These are phyloP conservation scores for Ascaphus truei DNA, from an alignment of 2,113 vertebrate genomes.

Conservation along the genomic window DNA sequence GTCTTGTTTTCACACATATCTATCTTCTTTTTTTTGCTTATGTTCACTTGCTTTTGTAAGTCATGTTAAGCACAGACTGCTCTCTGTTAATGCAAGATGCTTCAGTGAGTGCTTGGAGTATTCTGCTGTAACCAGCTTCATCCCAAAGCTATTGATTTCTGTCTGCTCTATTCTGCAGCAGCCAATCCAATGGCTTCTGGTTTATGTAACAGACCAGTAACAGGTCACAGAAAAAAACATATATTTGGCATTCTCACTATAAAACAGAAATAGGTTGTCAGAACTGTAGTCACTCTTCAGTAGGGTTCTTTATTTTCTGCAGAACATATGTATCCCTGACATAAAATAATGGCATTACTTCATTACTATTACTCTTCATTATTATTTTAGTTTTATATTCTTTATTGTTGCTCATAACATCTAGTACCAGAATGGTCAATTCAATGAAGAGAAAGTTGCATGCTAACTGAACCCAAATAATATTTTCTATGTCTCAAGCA, in stretches of 20 bases:
- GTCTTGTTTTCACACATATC: conserved; percentile 9
- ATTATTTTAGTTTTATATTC: too few species aligned
- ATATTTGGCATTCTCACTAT: background rate
- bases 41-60: conserved; percentile 10
- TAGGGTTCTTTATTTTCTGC: background rate
- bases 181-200: conserved; percentile 25
- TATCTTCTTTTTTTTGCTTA: background rate
- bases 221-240: conserved; percentile 17
- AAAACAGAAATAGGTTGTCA: background rate
- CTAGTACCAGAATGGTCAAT: too few species aligned
- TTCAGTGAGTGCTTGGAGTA: conserved; percentile 20
- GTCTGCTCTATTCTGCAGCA: conserved; percentile 2
- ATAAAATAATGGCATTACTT: too few species aligned
- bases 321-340: background rate
- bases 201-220: conserved; percentile 26
- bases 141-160: conserved; percentile 35
- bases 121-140: conserved; percentile 27
- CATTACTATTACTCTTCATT: too few species aligned
- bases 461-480: too few species aligned
- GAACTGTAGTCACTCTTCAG: background rate
- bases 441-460: too few species aligned
- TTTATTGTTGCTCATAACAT: too few species aligned
- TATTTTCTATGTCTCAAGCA: too few species aligned
- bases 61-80: conserved; percentile 29
- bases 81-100: conserved; percentile 22